phyloP scores from a whole-genome alignment of 2,888 invertebrate species.

The Ophion slaviceki region DNA sequence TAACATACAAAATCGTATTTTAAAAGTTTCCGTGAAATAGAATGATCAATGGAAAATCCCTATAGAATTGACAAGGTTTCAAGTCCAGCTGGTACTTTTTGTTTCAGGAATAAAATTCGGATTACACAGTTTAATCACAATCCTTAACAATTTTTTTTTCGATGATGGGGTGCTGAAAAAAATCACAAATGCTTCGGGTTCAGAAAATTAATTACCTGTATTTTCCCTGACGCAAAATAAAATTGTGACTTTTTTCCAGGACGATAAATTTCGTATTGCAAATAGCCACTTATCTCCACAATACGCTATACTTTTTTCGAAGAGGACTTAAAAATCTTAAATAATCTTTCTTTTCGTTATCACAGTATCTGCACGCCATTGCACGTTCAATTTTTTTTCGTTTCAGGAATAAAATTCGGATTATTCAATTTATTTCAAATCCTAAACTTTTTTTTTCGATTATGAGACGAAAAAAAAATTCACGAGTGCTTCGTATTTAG shows the following conservation, averaged over 20 bases:
- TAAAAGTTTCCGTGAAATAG: not conserved
- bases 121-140: not conserved
- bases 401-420: not conserved
- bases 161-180: not conserved
- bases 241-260: too few relatives aligned
- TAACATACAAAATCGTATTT: not conserved
- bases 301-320: too few relatives aligned
- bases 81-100: not conserved
- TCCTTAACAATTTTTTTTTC: not conserved
- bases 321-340: too few relatives aligned
- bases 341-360: too few relatives aligned
- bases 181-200: too few relatives aligned
- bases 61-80: not conserved
- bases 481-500: not conserved
- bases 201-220: too few relatives aligned
- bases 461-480: not conserved
- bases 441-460: not conserved
- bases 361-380: too few relatives aligned
- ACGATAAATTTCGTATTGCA: too few relatives aligned
- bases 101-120: not conserved
- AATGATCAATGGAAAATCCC: not conserved
- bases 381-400: not conserved
- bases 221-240: too few relatives aligned
- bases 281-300: too few relatives aligned
- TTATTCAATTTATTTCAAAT: not conserved